phyloP scores from a whole-genome alignment of 2,113 vertebrate genomes.

The Rostratula benghalensis region DNA sequence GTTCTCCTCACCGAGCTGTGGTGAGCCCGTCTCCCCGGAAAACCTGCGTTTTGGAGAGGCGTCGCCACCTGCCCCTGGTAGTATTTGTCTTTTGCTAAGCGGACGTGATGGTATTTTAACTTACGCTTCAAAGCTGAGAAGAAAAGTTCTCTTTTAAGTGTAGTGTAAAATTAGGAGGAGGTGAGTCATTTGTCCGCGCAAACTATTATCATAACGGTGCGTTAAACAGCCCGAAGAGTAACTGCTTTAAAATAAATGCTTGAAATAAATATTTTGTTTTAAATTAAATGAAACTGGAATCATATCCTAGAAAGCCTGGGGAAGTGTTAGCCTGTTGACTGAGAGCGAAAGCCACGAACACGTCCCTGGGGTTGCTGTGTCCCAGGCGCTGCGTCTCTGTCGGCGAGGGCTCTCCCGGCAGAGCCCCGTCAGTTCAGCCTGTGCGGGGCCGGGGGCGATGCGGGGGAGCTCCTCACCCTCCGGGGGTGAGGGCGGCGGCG shows the following conservation, averaged over 20 bases:
- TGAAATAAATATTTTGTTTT: background rate
- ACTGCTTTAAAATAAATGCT: background rate
- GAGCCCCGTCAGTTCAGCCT: accelerated
- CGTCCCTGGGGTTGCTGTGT: background rate
- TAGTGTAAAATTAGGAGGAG: background rate
- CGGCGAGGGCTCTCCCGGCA: accelerated
- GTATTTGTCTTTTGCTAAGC: background rate
- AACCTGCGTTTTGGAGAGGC: background rate
- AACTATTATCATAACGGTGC: background rate
- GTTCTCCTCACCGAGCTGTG: background rate
- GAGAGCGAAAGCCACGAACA: accelerated
- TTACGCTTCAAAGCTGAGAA: background rate
- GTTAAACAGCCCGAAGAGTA: background rate
- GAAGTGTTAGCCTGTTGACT: background rate
- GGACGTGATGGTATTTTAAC: background rate
- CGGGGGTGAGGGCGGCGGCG: too few relatives aligned
- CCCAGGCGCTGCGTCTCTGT: accelerated
- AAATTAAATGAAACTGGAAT: background rate
- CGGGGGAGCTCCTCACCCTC: too few relatives aligned
- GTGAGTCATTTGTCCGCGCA: background rate
- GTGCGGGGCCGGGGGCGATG: too few relatives aligned
- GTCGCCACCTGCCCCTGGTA: accelerated
- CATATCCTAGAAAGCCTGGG: background rate
- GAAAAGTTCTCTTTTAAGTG: background rate
- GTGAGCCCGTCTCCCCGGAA: background rate